Percentiles rank a stretch among this genome's conserved stretches.
phyloP scores from a whole-genome alignment of 1,140 invertebrate genomes.

The Lordiphosa collinella region DNA sequence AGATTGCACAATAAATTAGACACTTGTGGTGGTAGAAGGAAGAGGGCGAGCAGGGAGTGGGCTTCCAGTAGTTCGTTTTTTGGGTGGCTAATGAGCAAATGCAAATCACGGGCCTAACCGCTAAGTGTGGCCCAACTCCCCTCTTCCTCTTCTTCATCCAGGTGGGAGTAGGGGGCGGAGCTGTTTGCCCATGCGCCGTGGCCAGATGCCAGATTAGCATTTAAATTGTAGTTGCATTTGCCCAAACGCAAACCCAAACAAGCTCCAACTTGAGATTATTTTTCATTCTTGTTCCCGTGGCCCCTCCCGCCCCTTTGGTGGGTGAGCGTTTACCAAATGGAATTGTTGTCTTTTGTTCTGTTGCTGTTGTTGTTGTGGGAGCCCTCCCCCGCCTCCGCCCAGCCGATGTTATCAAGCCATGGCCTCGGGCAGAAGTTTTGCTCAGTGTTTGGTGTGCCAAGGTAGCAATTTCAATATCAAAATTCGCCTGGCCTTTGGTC shows the following conservation, averaged over 20 bases:
- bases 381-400: slow-evolving; percentile 18
- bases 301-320: slow-evolving; percentile 21
- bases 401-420: slow-evolving; percentile 60
- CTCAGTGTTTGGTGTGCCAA: slow-evolving; percentile 38
- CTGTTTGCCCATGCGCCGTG: slow-evolving; percentile 59
- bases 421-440: slow-evolving; percentile 62
- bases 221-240: slow-evolving; percentile 76
- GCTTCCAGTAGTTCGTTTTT: slow-evolving; percentile 5
- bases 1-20: slow-evolving; percentile 62
- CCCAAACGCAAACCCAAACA: slow-evolving; percentile 42
- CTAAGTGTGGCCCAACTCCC: slow-evolving; percentile 25
- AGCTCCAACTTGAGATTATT: slow-evolving; percentile 60
- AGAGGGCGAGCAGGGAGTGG: neutral
- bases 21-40: neutral
- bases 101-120: slow-evolving; percentile 33
- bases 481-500: slow-evolving; percentile 70
- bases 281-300: slow-evolving; percentile 52
- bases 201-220: slow-evolving; percentile 73
- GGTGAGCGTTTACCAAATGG: slow-evolving; percentile 69
- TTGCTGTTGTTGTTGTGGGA: slow-evolving; percentile 41
- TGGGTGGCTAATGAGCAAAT: slow-evolving; percentile 46
- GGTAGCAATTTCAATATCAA: slow-evolving; percentile 76
- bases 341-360: slow-evolving; percentile 68
- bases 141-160: neutral
- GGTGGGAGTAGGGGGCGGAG: slow-evolving; percentile 42